Evolutionary conservation across 2,797 vertebrate genomes (phyloP).

Genomic region (Luscinia luscinia): DNA sequence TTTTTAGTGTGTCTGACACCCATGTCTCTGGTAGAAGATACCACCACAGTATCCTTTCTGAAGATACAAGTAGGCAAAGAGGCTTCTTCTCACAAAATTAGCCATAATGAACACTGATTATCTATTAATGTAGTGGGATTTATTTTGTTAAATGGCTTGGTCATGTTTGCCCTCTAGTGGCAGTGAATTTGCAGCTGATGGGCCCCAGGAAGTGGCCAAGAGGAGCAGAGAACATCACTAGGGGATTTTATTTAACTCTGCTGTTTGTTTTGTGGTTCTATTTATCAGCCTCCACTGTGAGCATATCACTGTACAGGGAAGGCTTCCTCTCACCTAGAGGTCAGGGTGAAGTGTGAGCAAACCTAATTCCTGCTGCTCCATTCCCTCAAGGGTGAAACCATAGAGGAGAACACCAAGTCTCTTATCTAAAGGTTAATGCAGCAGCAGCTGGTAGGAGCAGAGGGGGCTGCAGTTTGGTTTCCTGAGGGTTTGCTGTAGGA

Average conservation of each 20-base stretch:
- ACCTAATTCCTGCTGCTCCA: not conserved
- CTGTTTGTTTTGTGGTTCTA: not conserved
- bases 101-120: not conserved
- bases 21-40: not conserved
- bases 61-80: not conserved
- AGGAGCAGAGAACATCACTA: not conserved
- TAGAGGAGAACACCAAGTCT: not conserved
- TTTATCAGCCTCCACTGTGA: not conserved
- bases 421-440: not conserved
- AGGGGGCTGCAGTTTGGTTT: not conserved
- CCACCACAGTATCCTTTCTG: not conserved
- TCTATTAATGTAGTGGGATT: not conserved
- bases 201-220: not conserved
- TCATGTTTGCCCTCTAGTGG: conserved; percentile 58
- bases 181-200: not conserved
- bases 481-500: not conserved
- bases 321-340: not conserved
- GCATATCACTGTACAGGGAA: not conserved
- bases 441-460: not conserved
- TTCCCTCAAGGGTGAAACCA: not conserved
- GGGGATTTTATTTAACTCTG: not conserved
- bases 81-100: not conserved
- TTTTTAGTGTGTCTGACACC: not conserved
- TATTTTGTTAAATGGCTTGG: not conserved
- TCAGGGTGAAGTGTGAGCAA: not conserved